Evolutionary conservation across 2,113 vertebrate genomes (phyloP).

Genomic region (Pimephales promelas): DNA sequence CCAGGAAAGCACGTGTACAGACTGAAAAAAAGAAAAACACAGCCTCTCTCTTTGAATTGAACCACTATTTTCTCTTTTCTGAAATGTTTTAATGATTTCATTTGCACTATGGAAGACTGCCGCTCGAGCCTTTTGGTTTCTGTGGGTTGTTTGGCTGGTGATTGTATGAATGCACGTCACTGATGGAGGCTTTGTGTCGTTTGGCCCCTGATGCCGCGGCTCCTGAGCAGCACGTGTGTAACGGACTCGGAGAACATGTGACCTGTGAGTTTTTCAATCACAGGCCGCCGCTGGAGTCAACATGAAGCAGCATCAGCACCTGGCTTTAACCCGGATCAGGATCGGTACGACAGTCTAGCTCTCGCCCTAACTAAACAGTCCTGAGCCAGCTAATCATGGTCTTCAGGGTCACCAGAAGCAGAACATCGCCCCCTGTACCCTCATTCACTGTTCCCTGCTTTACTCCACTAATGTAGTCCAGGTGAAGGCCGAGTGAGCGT

Average conservation of each 20-base stretch:
- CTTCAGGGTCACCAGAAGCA: too few species aligned
- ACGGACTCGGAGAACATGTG: neutral
- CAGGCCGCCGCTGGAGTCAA: too few species aligned
- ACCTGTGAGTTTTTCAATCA: too few species aligned
- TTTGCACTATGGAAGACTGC: conserved; percentile 78
- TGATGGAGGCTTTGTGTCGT: conserved; percentile 71
- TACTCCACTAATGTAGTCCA: too few species aligned
- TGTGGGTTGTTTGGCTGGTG: conserved; percentile 58
- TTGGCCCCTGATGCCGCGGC: conserved; percentile 45
- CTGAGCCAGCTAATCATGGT: too few species aligned
- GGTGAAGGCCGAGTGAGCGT: too few species aligned
- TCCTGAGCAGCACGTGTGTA: conserved; percentile 59
- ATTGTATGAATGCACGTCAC: conserved; percentile 74
- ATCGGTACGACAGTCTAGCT: neutral
- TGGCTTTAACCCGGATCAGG: too few species aligned
- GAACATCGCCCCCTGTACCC: too few species aligned
- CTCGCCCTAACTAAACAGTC: too few species aligned
- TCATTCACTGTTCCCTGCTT: too few species aligned
- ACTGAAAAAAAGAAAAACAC: conserved; percentile 50
- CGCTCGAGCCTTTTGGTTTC: conserved; percentile 57
- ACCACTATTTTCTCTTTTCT: conserved; percentile 72
- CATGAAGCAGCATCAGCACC: too few species aligned
- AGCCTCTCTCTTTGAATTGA: conserved; percentile 62
- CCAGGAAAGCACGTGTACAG: conserved; percentile 49
- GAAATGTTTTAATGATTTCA: conserved; percentile 72